Base-by-base conservation (phyloP, 2,888 invertebrate genomes). In the Zele albiditarsus region DNA sequence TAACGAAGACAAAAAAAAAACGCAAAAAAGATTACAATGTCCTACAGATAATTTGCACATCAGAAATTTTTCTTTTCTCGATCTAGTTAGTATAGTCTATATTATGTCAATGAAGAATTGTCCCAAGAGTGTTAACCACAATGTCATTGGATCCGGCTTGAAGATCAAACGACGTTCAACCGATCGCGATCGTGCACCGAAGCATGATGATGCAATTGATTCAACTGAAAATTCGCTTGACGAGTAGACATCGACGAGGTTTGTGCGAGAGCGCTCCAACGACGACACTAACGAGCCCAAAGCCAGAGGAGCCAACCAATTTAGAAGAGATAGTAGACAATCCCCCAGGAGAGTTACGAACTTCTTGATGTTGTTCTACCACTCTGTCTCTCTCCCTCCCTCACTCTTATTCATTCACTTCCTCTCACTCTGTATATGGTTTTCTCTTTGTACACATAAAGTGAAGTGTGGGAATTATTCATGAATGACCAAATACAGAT, bases 271-370 rank as follows among this genome's bases (percentile, higher is more conserved):
- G 68, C 23, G 28, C n/a, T 46, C n/a, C n/a, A n/a, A 28, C 16
- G 16, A 16, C n/a, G n/a, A n/a, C 31, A 53, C 68, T 68, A 68
- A 68, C 68, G 53, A 68, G 68, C 68, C 49, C 27, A 25, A 28
- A 53, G 68, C 46, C 46, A 46, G 46, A 46, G n/a, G 28, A n/a
- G 27, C 62, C n/a, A 62, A 62, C 28, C 62, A 62, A 62, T 62
- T 62, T 62, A 28, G 62, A 62, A 28, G 62, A 62, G 62, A 62
- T 62, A 27, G 62, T 28, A 28, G 14, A 28, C 25, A 25, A 16
- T 60, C 58, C 58, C 23, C 31, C 31, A 8, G 0, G 62, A 28
- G 16, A 62, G 10, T n/a, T 46, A 46, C 14, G 4, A 31, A 62
- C 62, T 62, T 62, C 62, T 62, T 62, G 31, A 31, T 46, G 62